Percentiles rank a stretch among this genome's conserved stretches.
These are phyloP conservation scores for Drosophila bipectinata DNA, from an alignment of 1,140 invertebrate genomes.

Conservation along the genomic window DNA sequence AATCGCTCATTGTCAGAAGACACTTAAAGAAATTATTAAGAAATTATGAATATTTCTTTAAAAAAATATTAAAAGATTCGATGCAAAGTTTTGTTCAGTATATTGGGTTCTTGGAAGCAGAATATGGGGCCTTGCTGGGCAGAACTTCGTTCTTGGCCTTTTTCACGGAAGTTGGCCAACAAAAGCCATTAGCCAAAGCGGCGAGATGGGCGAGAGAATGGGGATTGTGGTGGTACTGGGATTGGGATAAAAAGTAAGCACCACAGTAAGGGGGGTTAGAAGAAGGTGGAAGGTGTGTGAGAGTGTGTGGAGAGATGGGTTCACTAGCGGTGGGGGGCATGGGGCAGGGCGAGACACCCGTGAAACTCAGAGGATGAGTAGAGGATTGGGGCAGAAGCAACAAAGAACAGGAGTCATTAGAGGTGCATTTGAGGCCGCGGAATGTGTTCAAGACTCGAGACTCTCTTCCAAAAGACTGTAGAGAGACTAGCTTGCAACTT, in stretches of 20 bases:
- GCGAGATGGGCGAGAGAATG: slow-evolving; percentile 21
- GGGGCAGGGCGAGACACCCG: slow-evolving; percentile 2
- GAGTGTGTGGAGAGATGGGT: background rate
- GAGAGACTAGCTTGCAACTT: background rate
- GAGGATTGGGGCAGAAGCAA: slow-evolving; percentile 41
- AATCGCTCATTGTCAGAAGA: slow-evolving; percentile 46
- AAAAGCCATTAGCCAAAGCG: slow-evolving; percentile 69
- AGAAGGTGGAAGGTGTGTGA: too few species aligned
- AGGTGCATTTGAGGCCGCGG: slow-evolving; percentile 71
- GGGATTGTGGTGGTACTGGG: background rate
- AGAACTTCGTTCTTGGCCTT: slow-evolving; percentile 12
- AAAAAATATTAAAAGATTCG: too few species aligned
- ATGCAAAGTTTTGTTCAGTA: slow-evolving; percentile 3
- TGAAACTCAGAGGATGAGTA: slow-evolving; percentile 20
- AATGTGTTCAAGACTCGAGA: slow-evolving; percentile 53
- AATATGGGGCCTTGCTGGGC: slow-evolving; percentile 3
- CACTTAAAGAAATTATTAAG: background rate
- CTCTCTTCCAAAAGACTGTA: slow-evolving; percentile 18
- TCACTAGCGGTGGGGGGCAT: background rate
- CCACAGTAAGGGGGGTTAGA: too few species aligned
- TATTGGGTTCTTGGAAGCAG: slow-evolving; percentile 32
- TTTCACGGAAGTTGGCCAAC: slow-evolving; percentile 73
- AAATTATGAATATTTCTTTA: background rate
- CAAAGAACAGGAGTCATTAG: slow-evolving; percentile 82
- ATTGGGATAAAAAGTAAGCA: background rate